Evolutionary conservation across 2,797 vertebrate genomes (phyloP).

Genomic region (Megalops cyprinoides): DNA sequence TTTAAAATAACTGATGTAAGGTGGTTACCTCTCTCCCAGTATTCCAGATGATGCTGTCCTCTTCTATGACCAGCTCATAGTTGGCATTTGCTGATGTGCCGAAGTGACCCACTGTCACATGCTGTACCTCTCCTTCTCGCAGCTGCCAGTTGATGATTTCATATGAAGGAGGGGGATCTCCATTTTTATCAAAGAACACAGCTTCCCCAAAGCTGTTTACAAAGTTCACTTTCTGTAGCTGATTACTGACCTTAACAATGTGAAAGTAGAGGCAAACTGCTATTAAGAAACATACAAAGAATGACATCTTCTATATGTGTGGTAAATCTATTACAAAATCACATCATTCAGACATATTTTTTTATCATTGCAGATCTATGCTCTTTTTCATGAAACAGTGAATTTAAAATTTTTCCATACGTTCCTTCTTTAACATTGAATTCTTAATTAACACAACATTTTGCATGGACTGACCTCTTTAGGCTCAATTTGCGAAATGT

Average conservation of each 20-base stretch:
- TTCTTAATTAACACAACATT: no score
- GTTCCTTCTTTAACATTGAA: no score
- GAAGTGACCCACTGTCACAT: constrained; percentile 71
- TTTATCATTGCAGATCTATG: no score
- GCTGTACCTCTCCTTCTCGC: constrained; percentile 66
- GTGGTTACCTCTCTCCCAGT: constrained; percentile 60
- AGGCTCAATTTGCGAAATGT: constrained; percentile 60
- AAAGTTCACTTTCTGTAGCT: constrained; percentile 65
- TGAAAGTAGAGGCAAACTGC: neutral
- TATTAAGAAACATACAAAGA: no score
- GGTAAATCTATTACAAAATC: no score
- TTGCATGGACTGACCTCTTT: constrained; percentile 57
- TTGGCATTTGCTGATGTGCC: constrained; percentile 44
- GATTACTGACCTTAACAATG: constrained; percentile 58
- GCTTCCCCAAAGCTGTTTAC: constrained; percentile 62
- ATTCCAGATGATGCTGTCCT: constrained; percentile 67
- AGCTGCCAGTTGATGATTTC: constrained; percentile 78
- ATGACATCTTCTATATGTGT: no score
- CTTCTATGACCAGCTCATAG: constrained; percentile 63
- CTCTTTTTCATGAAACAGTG: no score
- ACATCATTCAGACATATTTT: no score
- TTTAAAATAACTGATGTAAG: neutral
- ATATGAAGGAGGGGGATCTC: constrained; percentile 71
- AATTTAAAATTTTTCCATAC: neutral
- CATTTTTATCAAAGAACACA: constrained; percentile 73